Percentiles rank a stretch among this genome's conserved stretches.
These are phyloP conservation scores for Hesperophylax magnus DNA, from an alignment of 1,140 invertebrate genomes.

Conservation along the genomic window DNA sequence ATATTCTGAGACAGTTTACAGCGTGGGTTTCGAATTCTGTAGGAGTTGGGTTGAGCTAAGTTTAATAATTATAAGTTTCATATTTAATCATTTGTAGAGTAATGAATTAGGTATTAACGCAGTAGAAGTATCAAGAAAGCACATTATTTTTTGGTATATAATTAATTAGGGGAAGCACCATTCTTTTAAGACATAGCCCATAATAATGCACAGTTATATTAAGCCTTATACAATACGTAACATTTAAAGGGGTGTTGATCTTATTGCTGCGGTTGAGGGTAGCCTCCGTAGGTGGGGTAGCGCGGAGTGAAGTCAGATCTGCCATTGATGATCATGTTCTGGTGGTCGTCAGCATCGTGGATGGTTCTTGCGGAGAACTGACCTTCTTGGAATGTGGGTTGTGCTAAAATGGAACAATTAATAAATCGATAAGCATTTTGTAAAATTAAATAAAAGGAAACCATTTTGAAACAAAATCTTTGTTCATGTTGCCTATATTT, in stretches of 20 bases:
- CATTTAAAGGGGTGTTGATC: neutral
- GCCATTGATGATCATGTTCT: constrained; percentile 47
- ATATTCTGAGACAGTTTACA: too few relatives aligned
- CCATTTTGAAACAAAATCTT: too few relatives aligned
- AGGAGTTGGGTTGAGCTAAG: too few relatives aligned
- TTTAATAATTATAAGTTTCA: too few relatives aligned
- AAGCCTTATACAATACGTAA: neutral
- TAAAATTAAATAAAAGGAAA: neutral
- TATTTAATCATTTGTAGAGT: too few relatives aligned
- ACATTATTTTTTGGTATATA: neutral
- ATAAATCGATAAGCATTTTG: neutral
- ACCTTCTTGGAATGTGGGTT: constrained; percentile 51
- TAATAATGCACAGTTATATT: neutral
- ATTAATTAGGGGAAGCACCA: neutral
- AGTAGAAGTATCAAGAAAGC: neutral
- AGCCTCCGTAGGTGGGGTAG: constrained; percentile 50
- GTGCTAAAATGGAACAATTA: constrained; percentile 44
- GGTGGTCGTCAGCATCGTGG: constrained; percentile 49
- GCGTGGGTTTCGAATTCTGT: too few relatives aligned
- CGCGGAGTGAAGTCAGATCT: constrained; percentile 48
- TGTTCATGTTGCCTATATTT: too few relatives aligned
- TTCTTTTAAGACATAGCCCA: neutral
- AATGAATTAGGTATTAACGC: neutral
- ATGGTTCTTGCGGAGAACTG: constrained; percentile 49
- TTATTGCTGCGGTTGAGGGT: neutral